phyloP scores from a whole-genome alignment of 2,113 vertebrate species.

The Bubalus kerabau region DNA sequence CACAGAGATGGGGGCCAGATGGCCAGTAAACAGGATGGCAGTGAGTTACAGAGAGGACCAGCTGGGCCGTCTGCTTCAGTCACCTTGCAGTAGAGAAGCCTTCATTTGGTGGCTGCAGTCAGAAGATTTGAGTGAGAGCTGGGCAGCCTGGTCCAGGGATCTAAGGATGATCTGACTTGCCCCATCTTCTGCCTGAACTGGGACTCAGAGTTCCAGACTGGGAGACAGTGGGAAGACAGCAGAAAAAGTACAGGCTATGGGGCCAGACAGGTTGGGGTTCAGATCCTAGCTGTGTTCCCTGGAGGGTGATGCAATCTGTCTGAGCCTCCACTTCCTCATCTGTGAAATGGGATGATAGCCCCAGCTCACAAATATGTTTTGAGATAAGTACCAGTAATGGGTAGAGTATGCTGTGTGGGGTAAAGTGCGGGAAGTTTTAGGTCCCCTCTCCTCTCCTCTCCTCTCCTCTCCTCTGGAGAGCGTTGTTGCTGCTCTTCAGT shows the following conservation, averaged over 20 bases:
- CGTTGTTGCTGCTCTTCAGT: neutral
- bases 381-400: no score
- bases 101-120: neutral
- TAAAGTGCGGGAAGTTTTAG: neutral
- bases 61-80: neutral
- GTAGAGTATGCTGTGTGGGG: neutral
- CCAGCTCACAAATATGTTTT: neutral
- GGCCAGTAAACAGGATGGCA: slow-evolving; percentile 4
- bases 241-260: neutral
- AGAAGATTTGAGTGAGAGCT: neutral
- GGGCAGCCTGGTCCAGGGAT: neutral
- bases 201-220: neutral
- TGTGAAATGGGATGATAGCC: neutral
- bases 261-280: neutral
- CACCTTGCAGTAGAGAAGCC: neutral
- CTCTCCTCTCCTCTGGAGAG: neutral
- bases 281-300: neutral
- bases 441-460: neutral
- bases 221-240: neutral
- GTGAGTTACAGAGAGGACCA: neutral
- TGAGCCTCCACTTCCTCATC: neutral
- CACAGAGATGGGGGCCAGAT: slow-evolving; percentile 38
- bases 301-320: neutral
- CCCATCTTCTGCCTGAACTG: neutral
- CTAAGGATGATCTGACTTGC: neutral